Percentiles rank a stretch among this genome's conserved stretches.
These are phyloP conservation scores for Pseudomyrmex flavicornis DNA, from an alignment of 1,140 invertebrate genomes.

Conservation along the genomic window DNA sequence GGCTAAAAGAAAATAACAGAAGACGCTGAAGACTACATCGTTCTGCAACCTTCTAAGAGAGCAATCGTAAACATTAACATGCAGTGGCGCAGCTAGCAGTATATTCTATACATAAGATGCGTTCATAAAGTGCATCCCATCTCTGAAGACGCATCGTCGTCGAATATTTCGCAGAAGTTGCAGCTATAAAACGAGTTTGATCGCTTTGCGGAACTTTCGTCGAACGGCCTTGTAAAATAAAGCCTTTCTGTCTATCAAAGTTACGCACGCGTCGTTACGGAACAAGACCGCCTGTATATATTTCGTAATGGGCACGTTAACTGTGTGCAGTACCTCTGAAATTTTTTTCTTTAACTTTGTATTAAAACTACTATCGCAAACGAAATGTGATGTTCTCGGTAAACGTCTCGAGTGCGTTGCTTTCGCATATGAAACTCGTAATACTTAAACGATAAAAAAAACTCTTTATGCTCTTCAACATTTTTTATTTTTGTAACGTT, in stretches of 20 bases:
- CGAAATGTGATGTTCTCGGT: not conserved
- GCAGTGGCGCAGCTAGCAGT: slow-evolving; percentile 6
- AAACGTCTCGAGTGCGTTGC: not conserved
- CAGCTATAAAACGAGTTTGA: slow-evolving; percentile 27
- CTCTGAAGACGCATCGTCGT: slow-evolving; percentile 25
- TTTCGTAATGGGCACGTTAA: slow-evolving; percentile 36
- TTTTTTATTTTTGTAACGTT: not conserved
- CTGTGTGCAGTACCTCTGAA: not conserved
- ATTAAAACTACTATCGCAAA: slow-evolving; percentile 3
- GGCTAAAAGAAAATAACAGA: slow-evolving; percentile 4
- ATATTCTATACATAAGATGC: not conserved
- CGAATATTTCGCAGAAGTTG: slow-evolving; percentile 31
- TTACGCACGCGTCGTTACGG: slow-evolving; percentile 20
- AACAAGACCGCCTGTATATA: slow-evolving; percentile 1
- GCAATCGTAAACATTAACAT: slow-evolving; percentile 63
- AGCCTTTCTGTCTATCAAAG: slow-evolving; percentile 48
- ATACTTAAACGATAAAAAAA: not conserved
- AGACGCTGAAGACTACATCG: not conserved
- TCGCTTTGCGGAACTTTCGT: slow-evolving; percentile 34
- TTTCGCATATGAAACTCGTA: not conserved
- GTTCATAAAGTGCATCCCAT: slow-evolving; percentile 26
- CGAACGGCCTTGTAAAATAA: slow-evolving; percentile 34
- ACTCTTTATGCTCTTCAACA: too few relatives aligned
- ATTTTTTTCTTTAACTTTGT: not conserved
- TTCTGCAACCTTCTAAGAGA: slow-evolving; percentile 35